Evolutionary conservation across 1,140 invertebrate genomes (phyloP).

Genomic region (Maniola jurtina): DNA sequence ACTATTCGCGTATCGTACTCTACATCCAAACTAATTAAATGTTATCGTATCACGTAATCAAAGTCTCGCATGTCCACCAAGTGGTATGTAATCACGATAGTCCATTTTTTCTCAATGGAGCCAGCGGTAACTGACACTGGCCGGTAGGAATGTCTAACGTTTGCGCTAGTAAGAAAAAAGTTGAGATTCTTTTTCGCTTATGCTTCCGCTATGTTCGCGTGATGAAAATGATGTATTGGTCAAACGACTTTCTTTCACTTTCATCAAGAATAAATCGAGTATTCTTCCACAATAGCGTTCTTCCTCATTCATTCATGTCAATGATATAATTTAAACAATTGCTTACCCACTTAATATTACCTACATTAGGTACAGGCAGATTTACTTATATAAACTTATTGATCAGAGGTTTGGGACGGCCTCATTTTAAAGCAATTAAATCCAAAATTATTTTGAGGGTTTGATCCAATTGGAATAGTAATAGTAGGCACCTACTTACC

Average conservation of each 20-base stretch:
- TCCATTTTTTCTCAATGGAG: conserved; percentile 47
- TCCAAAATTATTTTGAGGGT: too few relatives aligned
- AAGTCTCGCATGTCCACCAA: conserved; percentile 43
- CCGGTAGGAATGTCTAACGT: conserved; percentile 56
- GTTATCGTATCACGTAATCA: conserved; percentile 31
- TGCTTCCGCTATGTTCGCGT: conserved; percentile 69
- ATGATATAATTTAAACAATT: conserved; percentile 6
- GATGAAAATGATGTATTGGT: conserved; percentile 73
- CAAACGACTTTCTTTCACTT: conserved; percentile 70
- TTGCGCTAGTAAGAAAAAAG: conserved; percentile 60
- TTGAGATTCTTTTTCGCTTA: conserved; percentile 66
- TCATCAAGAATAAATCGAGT: conserved; percentile 53
- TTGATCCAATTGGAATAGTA: too few relatives aligned
- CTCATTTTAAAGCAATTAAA: too few relatives aligned
- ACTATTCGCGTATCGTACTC: conserved; percentile 11
- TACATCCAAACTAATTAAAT: conserved; percentile 25
- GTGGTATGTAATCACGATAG: conserved; percentile 45
- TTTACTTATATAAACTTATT: too few relatives aligned
- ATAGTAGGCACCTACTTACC: too few relatives aligned
- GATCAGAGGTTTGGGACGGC: too few relatives aligned
- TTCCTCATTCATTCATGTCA: conserved; percentile 31
- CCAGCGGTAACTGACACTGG: conserved; percentile 67
- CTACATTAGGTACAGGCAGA: too few relatives aligned
- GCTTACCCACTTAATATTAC: neutral
- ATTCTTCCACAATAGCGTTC: conserved; percentile 43